Conservation (phyloP, 2,888 invertebrate genomes). For the Ochropacha duplaris region DNA sequence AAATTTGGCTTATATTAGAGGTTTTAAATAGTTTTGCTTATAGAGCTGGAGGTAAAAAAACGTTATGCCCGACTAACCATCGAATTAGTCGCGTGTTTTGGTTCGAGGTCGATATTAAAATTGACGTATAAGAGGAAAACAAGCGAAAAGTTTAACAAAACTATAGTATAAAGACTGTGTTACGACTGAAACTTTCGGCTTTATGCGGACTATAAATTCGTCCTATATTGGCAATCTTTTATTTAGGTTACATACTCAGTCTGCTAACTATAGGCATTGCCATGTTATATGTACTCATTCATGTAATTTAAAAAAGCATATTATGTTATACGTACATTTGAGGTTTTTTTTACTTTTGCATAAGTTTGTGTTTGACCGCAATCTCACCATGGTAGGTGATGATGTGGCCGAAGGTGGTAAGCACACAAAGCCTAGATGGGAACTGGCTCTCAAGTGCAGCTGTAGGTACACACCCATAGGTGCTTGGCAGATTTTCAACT, state of each 20-base stretch:
- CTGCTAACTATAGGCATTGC: neutral
- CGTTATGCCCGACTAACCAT: conserved; percentile 24
- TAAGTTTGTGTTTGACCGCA: too few relatives aligned
- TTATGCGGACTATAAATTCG: conserved; percentile 3
- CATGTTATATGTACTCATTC: too few relatives aligned
- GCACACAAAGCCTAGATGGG: too few relatives aligned
- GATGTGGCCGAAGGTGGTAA: too few relatives aligned
- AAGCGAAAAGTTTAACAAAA: conserved; percentile 18
- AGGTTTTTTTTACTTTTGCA: too few relatives aligned
- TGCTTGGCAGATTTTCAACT: too few relatives aligned
- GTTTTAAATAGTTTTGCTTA: neutral
- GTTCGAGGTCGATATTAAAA: conserved; percentile 29
- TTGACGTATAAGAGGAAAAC: conserved; percentile 27
- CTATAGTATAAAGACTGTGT: conserved; percentile 8
- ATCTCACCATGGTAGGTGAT: too few relatives aligned
- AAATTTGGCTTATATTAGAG: too few relatives aligned
- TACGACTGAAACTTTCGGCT: conserved; percentile 4
- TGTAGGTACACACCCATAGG: too few relatives aligned
- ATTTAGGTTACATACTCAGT: conserved; percentile 1
- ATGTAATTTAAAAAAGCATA: too few relatives aligned
- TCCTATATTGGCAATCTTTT: neutral
- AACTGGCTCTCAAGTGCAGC: too few relatives aligned
- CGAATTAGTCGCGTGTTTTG: conserved; percentile 27
- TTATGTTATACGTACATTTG: too few relatives aligned
- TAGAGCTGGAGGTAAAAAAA: neutral